phyloP scores from a whole-genome alignment of 23 tunicate genomes.

The Aplidium turbinatum region DNA sequence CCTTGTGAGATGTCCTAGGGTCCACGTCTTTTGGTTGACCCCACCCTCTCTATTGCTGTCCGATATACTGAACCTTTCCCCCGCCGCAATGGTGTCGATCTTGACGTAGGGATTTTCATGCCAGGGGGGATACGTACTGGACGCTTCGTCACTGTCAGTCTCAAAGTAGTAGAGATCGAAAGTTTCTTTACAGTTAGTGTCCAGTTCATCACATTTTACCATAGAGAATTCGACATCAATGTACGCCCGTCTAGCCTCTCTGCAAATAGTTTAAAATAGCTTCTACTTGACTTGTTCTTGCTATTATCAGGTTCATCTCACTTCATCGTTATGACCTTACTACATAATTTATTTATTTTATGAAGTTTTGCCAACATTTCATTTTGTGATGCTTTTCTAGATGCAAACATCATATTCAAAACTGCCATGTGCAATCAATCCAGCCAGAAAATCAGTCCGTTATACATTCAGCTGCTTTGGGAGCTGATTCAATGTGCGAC shows the following conservation, averaged over 20 bases:
- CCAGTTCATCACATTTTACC: conserved; percentile 59
- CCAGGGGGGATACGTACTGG: conserved; percentile 82
- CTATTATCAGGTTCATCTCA: no score
- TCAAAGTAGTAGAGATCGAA: conserved; percentile 76
- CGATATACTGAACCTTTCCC: conserved; percentile 39
- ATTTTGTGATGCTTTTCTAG: no score
- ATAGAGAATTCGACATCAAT: conserved; percentile 89
- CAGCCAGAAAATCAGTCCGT: no score
- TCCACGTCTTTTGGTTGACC: conserved; percentile 62
- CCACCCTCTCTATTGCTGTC: conserved; percentile 26
- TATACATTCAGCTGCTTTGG: no score
- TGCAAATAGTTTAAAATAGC: no score
- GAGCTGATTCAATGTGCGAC: no score
- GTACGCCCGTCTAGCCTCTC: conserved; percentile 75
- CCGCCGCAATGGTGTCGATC: conserved; percentile 86
- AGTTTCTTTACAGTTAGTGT: conserved; percentile 60
- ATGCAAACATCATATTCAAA: no score
- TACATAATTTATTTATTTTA: no score
- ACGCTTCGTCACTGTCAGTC: conserved; percentile 47
- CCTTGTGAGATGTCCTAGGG: conserved; percentile 58
- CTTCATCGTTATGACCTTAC: no score
- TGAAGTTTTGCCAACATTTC: no score
- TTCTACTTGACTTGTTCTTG: neutral
- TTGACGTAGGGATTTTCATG: conserved; percentile 67
- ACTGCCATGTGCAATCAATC: no score